Evolutionary conservation across 2,113 vertebrate genomes (phyloP), one percentile per base, ranked within the genome.

Genomic region (Triplophysa siluroides): DNA sequence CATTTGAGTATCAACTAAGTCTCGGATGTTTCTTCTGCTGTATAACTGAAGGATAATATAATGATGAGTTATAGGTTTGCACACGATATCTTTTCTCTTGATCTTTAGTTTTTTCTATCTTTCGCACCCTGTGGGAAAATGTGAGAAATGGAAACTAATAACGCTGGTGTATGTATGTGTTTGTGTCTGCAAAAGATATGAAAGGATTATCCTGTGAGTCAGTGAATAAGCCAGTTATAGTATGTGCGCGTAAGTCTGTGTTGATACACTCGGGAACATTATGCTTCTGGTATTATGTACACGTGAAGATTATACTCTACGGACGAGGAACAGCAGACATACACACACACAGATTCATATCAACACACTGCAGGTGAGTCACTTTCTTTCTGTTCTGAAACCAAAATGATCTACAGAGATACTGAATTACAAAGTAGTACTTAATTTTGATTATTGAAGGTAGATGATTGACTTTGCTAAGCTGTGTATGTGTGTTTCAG

Each of bases 171-270:
- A 1, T 64, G 29, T 58, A 38, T 52, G 70, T 43, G 23, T 52
- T 24, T 63, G 29, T 76, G 47, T 80, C 78, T 85, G 64, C 84
- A 85, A 88, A 85, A 86, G 74, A 85, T 85, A 85, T 88, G 83
- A 88, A 82, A 85, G 84, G 86, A 86, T 92, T 91, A 92, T 75
- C 52, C 81, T 84, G 81, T 78, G 88, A 67, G 85, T 91, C 86
- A 89, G 79, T 50, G 41, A 38, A 13, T 72, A 58, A 58, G 54
- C 54, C 54, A n/a, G 54, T 58, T 58, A n/a, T 58, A 9, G 23
- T 52, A 8, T 52, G 18, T 54, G 6, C 45, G 21, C 54, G 56
- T 60, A 45, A 79, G 71, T 73, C 78, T 62, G 21, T 66, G 61
- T 65, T 19, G 50, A 45, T 65, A 21, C 41, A 62, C 38, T 21